Base-by-base conservation (phyloP, 2,888 invertebrate species). In the Myathropa florea region DNA sequence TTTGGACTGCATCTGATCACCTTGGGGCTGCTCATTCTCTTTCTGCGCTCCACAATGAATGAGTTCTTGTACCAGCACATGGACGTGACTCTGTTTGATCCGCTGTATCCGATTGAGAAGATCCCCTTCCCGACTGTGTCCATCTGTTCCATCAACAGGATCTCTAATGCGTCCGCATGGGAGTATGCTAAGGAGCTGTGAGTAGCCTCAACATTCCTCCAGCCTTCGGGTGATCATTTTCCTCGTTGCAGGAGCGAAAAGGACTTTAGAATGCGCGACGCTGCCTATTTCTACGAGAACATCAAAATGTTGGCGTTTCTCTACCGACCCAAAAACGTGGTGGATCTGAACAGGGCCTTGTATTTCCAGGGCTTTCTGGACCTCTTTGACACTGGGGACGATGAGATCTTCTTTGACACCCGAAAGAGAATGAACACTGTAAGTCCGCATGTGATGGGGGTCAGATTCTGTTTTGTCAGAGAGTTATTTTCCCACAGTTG, bases 71-170 rank as follows among this genome's bases (percentile, higher is more conserved):
- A 91, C 89, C 80, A 90, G 89, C 68, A 89, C 46, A 61, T 78
- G 30, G 65, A 88, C 21, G 75, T 78, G 3, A 85, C 78, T 0
- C 53, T 91, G 10, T 90, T 89, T 65, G 89, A 91, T 83, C 90
- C 91, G 1, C 63, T 89, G 12, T 94, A 94, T 90, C 94, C 94
- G 0, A 94, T 95, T 28, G 90, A 92, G 4, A 89, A 94, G 12
- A 93, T 95, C 1, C 93, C 94, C 78, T 95, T 95, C 89, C 95
- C 95, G 0, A 95, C 90, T 0, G 91, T 95, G 0, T 94, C 94
- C 0, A 89, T 95, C 1, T 95, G 95, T 89, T 94, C 93, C 83
- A 90, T 93, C 33, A 95, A 95, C 90, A 93, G 94, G 84, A 93
- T 94, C 63, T 93, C 93, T 64, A 91, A 90, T 75, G 89, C 79